These are phyloP conservation scores for Dasyprocta punctata DNA, from an alignment of 2,113 vertebrate species.

Conservation along the genomic window DNA sequence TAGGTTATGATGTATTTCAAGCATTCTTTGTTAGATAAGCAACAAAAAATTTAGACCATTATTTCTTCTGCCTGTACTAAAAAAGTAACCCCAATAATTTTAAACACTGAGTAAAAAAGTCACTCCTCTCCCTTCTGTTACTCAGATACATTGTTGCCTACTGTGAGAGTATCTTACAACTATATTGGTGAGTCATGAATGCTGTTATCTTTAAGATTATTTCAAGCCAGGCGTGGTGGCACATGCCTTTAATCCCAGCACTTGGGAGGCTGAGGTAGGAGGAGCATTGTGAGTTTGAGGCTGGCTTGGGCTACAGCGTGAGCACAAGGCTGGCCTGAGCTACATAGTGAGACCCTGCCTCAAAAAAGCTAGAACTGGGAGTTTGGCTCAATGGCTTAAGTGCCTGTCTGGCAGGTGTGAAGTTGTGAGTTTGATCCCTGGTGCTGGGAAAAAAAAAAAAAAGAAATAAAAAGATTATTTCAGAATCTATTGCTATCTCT, in stretches of 20 bases:
- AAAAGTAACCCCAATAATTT: conserved; percentile 31
- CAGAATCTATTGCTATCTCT: neutral
- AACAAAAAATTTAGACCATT: neutral
- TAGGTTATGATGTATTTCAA: neutral
- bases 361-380: too few species aligned
- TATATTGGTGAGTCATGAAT: neutral
- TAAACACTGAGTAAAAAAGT: neutral
- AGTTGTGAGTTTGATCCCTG: too few species aligned
- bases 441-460: too few species aligned
- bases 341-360: too few species aligned
- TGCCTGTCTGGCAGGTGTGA: too few species aligned
- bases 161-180: neutral
- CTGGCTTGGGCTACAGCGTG: too few species aligned
- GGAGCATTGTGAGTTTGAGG: too few species aligned
- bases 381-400: too few species aligned
- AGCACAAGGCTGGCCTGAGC: too few species aligned
- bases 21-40: neutral
- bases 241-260: too few species aligned
- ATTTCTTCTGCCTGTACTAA: neutral
- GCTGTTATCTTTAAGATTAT: neutral
- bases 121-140: neutral
- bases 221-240: too few species aligned
- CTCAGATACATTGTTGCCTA: neutral
- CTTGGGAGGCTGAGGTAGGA: too few species aligned
- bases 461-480: neutral